A percentile compares a stretch with the other conserved stretches of the same genome.
Evolutionary conservation across 2,797 vertebrate species (phyloP).

Genomic region (Sylvilagus floridanus): DNA sequence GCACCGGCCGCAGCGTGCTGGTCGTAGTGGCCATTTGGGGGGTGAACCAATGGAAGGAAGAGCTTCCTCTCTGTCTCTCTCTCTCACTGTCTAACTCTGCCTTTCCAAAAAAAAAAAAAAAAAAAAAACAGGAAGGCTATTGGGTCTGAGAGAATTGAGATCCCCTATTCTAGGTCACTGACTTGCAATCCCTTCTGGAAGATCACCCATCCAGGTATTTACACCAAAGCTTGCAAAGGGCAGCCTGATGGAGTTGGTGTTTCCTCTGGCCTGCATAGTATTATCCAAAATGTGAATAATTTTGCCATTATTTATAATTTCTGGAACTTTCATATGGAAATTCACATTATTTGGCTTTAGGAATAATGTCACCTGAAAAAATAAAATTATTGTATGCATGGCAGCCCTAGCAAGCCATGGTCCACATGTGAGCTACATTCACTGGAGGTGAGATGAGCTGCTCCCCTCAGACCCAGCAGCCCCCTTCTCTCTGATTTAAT

Average conservation of each 20-base stretch:
- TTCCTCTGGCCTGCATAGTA: not conserved
- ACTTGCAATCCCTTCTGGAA: not conserved
- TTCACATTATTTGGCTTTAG: not conserved
- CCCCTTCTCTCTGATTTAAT: not conserved
- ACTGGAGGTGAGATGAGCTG: not conserved
- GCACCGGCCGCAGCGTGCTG: too few species aligned
- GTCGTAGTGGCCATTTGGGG: too few species aligned
- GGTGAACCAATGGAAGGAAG: too few species aligned
- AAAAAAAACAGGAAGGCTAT: not conserved
- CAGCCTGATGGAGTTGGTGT: not conserved
- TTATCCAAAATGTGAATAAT: constrained; percentile 30
- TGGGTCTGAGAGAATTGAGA: not conserved
- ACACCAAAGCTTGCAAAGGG: not conserved
- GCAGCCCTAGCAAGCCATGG: not conserved
- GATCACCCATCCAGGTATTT: not conserved
- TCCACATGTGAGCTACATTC: not conserved
- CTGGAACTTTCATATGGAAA: constrained; percentile 44
- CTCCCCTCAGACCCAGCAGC: not conserved
- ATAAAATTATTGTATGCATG: not conserved
- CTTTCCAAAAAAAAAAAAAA: too few species aligned
- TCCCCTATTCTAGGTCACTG: not conserved
- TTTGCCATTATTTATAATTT: constrained; percentile 56
- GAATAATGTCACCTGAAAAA: constrained; percentile 10
- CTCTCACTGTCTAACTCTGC: too few species aligned
- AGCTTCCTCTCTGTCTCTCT: too few species aligned